phyloP scores from a whole-genome alignment of 2,797 vertebrate species.

The Artibeus jamaicensis region DNA sequence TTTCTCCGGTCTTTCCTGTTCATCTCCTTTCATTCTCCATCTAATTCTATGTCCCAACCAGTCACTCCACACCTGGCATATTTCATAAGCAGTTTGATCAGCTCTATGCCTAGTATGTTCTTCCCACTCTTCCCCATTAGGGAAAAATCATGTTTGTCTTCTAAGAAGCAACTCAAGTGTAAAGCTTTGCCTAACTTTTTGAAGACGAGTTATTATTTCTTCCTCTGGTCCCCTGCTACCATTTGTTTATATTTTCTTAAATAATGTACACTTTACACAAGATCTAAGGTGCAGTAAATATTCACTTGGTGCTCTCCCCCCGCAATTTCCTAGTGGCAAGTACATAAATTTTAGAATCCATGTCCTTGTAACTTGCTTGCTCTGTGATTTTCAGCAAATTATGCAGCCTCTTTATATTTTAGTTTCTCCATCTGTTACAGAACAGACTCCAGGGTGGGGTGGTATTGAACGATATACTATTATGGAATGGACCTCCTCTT shows the following conservation, averaged over 20 bases:
- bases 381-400: not conserved
- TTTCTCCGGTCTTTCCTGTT: not conserved
- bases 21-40: not conserved
- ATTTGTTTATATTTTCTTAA: not conserved
- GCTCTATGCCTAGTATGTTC: not conserved
- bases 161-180: not conserved
- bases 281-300: not conserved
- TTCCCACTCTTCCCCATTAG: not conserved
- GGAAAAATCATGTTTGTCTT: not conserved
- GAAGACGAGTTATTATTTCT: not conserved
- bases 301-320: not conserved
- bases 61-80: too few species aligned
- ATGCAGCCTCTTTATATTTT: not conserved
- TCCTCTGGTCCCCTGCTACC: not conserved
- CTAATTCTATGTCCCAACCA: not conserved
- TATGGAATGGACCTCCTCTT: too few species aligned
- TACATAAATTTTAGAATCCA: not conserved
- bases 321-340: not conserved
- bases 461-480: too few species aligned
- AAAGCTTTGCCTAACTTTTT: not conserved
- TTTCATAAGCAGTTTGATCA: not conserved
- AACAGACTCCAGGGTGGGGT: too few species aligned
- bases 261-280: not conserved
- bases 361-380: not conserved
- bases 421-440: not conserved